Evolutionary conservation across 2,888 invertebrate genomes (phyloP).

Genomic region (Eurois occulta): DNA sequence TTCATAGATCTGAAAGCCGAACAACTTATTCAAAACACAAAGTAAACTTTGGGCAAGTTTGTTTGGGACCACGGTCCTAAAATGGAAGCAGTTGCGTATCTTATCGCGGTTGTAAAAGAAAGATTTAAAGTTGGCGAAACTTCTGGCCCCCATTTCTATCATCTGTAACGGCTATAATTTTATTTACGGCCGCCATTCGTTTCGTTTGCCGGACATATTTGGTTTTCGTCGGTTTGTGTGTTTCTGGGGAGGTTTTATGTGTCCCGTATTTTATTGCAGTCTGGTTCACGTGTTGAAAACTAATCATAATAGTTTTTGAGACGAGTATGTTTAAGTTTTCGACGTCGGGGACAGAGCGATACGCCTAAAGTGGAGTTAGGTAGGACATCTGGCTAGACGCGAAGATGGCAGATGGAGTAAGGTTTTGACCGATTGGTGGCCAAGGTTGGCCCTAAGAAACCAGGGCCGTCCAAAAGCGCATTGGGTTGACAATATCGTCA

Average conservation of each 20-base stretch:
- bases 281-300: slow-evolving; percentile 1
- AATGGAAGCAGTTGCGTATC: slow-evolving; percentile 61
- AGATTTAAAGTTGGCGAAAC: slow-evolving; percentile 65
- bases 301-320: neutral
- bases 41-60: slow-evolving; percentile 60
- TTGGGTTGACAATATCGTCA: too few relatives aligned
- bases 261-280: slow-evolving; percentile 24
- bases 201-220: slow-evolving; percentile 49
- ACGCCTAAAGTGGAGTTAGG: too few relatives aligned
- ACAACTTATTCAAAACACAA: slow-evolving; percentile 65
- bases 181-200: slow-evolving; percentile 62
- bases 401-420: too few relatives aligned
- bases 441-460: too few relatives aligned
- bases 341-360: too few relatives aligned
- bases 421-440: too few relatives aligned
- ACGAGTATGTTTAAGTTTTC: neutral
- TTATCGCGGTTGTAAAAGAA: slow-evolving; percentile 66
- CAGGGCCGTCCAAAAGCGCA: too few relatives aligned
- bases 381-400: too few relatives aligned
- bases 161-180: slow-evolving; percentile 64
- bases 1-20: slow-evolving; percentile 32
- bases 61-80: slow-evolving; percentile 44
- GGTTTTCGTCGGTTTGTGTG: slow-evolving; percentile 48
- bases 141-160: slow-evolving; percentile 59
- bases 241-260: slow-evolving; percentile 30